These are phyloP conservation scores for Notodromas monacha DNA, from an alignment of 2,888 invertebrate genomes.

Conservation along the genomic window DNA sequence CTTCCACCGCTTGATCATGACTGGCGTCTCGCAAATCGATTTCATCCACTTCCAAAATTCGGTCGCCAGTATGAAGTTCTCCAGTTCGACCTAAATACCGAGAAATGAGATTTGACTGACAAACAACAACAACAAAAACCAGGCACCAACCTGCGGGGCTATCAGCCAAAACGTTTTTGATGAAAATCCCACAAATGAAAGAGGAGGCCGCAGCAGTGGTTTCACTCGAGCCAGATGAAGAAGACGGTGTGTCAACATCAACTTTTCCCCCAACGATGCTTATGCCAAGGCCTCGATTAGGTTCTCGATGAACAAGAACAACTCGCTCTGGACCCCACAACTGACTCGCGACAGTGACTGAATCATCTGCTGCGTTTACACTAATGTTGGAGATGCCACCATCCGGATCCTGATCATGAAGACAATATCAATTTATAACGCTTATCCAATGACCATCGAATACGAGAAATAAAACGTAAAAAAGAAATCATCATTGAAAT, in stretches of 20 bases:
- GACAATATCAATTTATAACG: too few relatives aligned
- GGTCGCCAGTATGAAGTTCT: slow-evolving; percentile 46
- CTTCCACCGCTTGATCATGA: slow-evolving; percentile 73
- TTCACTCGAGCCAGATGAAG: too few relatives aligned
- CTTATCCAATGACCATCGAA: too few relatives aligned
- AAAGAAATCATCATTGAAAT: too few relatives aligned
- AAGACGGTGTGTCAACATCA: slow-evolving; percentile 12
- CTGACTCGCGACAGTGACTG: too few relatives aligned
- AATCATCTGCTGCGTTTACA: too few relatives aligned
- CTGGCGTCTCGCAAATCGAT: slow-evolving; percentile 58
- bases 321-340: slow-evolving; percentile 44
- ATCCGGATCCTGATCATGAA: too few relatives aligned
- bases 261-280: slow-evolving; percentile 89
- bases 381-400: too few relatives aligned
- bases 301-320: slow-evolving; percentile 35
- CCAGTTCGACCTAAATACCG: slow-evolving; percentile 44
- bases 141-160: slow-evolving; percentile 94
- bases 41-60: slow-evolving; percentile 66
- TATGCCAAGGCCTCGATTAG: slow-evolving; percentile 57
- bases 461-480: too few relatives aligned
- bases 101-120: too few relatives aligned
- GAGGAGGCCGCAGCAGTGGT: slow-evolving; percentile 24
- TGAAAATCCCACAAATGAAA: slow-evolving; percentile 69
- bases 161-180: slow-evolving; percentile 72
- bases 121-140: too few relatives aligned